Evolutionary conservation across 2,797 vertebrate genomes (phyloP).

Genomic region (Lemur catta): DNA sequence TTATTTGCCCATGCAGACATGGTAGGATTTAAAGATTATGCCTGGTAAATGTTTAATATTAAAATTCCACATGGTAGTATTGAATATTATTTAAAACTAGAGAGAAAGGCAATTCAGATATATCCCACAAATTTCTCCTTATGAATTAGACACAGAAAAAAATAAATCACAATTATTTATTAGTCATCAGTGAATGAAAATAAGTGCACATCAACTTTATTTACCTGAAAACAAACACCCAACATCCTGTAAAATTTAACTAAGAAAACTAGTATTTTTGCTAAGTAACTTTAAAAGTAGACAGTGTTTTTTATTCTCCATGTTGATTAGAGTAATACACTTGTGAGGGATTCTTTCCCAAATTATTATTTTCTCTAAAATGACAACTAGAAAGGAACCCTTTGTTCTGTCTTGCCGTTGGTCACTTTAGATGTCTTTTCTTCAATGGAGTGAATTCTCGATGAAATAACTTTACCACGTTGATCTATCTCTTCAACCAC

Average conservation of each 20-base stretch:
- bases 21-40: not conserved
- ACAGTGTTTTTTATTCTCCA: slow-evolving; percentile 42
- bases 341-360: not conserved
- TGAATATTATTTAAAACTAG: not conserved
- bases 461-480: slow-evolving; percentile 71
- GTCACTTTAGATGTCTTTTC: slow-evolving; percentile 68
- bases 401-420: slow-evolving; percentile 58
- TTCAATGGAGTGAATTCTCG: slow-evolving; percentile 73
- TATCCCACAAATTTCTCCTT: not conserved
- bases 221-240: slow-evolving; percentile 49
- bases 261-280: not conserved
- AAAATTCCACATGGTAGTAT: not conserved
- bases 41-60: not conserved
- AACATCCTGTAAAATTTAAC: not conserved
- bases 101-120: not conserved
- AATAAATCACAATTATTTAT: slow-evolving; percentile 5
- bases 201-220: not conserved
- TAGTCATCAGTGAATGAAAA: slow-evolving; percentile 4
- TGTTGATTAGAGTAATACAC: not conserved
- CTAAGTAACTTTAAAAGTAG: not conserved
- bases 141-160: not conserved
- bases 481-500: slow-evolving; percentile 77
- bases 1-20: not conserved
- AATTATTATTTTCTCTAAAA: not conserved
- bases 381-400: slow-evolving; percentile 43